Base-by-base conservation (phyloP, 2,113 vertebrate genomes). In the Neomonachus schauinslandi region DNA sequence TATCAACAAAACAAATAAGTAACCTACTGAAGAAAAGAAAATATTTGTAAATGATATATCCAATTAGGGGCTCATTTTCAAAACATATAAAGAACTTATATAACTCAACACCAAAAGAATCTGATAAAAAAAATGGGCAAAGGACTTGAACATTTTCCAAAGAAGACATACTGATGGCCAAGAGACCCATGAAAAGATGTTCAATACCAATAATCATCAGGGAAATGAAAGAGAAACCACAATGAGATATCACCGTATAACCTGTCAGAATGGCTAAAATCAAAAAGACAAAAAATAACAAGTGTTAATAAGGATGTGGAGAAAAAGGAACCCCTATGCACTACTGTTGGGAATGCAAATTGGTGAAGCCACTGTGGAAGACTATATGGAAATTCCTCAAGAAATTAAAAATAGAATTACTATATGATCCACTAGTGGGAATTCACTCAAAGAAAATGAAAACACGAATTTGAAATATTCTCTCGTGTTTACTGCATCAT, bases 81-180 rank as follows among this genome's bases (percentile, higher is more conserved):
- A 42, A 51, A 19, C 55, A 89, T 24, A 93, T 57, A 97, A 91
- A 59, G 22, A 49, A 72, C 26, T 33, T 11, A 57, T 26, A 55
- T 3, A 63, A 84, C 21, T 42, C 28, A 83, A 65, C 71, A 93
- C 71, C 59, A 80, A 91, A 95, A 89, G 57, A n/a, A 95, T 74
- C 15, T 84, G 88, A 65, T 65, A 82, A 33, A 15, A 33, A 84
- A 92, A 95, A 85, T 61, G 31, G 24, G 71, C 69, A 72, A 36
- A 81, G 15, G 33, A 72, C 26, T 8, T 87, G 26, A 88, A 67
- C 16, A 65, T 65, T 95, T 79, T 39, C 85, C 42, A 83, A 89
- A 65, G 55, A 95, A 83, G 82, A 96, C 46, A 74, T 24, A 59
- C 18, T 81, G 65, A 42, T 89, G 46, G 11, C 39, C 21, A 90